Evolutionary conservation across 2,113 vertebrate genomes (phyloP).

Genomic region (Sphyrna mokarran): DNA sequence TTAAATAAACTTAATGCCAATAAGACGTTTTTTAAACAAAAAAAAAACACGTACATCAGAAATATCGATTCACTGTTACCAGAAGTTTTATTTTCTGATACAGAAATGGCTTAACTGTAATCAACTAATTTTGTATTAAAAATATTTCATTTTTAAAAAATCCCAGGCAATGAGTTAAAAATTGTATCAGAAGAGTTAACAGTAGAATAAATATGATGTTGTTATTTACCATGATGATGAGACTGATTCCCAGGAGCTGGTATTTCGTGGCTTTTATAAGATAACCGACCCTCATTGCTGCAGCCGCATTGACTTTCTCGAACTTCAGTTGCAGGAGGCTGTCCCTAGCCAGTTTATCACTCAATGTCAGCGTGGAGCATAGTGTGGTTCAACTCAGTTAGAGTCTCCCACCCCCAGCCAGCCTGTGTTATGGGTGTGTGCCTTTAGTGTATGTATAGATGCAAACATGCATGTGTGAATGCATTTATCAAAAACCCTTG

Average conservation of each 20-base stretch:
- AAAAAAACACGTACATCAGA: not conserved
- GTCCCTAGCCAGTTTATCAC: not conserved
- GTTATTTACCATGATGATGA: not conserved
- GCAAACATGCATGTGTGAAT: not conserved
- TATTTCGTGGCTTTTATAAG: not conserved
- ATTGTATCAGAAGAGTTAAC: not conserved
- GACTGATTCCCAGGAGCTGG: slow-evolving; percentile 1
- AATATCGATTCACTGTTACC: not conserved
- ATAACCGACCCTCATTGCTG: not conserved
- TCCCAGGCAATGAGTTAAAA: not conserved
- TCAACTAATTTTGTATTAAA: not conserved
- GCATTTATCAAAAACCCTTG: not conserved
- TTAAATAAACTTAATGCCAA: not conserved
- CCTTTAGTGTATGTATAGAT: not conserved
- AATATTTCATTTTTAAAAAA: not conserved
- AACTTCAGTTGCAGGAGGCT: not conserved
- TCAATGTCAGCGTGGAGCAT: not conserved
- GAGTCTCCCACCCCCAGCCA: no score
- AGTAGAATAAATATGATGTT: not conserved
- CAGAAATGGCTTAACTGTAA: not conserved
- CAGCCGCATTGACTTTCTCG: not conserved
- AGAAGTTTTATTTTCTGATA: not conserved
- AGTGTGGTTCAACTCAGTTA: not conserved
- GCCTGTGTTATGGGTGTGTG: not conserved
- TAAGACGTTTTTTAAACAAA: no score